A percentile compares a stretch with the other conserved stretches of the same genome.
Conservation (phyloP, 2,113 vertebrate genomes). For the Cavia porcellus region DNA sequence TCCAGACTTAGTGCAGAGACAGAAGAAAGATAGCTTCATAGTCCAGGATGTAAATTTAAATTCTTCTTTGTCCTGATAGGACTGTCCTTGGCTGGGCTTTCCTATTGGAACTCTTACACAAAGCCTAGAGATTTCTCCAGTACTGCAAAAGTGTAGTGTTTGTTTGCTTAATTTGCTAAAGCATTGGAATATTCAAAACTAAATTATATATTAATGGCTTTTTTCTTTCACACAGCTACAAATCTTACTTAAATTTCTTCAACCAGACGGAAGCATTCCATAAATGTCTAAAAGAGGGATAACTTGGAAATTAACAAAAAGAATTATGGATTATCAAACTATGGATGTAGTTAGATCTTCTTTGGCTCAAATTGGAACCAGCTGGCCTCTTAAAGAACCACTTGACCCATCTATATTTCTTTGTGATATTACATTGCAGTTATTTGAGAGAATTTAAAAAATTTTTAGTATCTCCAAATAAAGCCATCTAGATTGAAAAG, state of each 20-base stretch:
- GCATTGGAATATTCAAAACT: not conserved
- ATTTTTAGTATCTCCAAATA: conserved; percentile 34
- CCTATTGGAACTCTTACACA: not conserved
- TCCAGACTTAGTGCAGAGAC: conserved; percentile 4
- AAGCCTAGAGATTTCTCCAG: conserved; percentile 4
- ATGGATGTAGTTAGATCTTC: not conserved
- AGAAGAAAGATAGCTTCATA: not conserved
- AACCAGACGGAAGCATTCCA: not conserved
- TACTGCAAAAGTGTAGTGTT: not conserved
- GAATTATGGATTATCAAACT: not conserved
- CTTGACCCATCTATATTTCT: not conserved
- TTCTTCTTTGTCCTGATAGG: not conserved
- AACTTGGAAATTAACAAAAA: conserved; percentile 44
- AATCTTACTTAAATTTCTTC: conserved; percentile 39
- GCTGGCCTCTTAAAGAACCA: not conserved
- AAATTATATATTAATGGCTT: not conserved
- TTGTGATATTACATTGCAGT: not conserved
- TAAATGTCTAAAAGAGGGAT: not conserved
- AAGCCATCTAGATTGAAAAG: not conserved
- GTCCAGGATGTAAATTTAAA: not conserved
- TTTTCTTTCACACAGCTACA: conserved; percentile 8
- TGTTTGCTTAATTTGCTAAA: not conserved
- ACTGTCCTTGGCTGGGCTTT: not conserved
- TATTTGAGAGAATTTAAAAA: conserved; percentile 23
- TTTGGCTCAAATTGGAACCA: not conserved